phyloP scores from a whole-genome alignment of 1,140 invertebrate genomes.

The Bursaphelenchus mucronatus region DNA sequence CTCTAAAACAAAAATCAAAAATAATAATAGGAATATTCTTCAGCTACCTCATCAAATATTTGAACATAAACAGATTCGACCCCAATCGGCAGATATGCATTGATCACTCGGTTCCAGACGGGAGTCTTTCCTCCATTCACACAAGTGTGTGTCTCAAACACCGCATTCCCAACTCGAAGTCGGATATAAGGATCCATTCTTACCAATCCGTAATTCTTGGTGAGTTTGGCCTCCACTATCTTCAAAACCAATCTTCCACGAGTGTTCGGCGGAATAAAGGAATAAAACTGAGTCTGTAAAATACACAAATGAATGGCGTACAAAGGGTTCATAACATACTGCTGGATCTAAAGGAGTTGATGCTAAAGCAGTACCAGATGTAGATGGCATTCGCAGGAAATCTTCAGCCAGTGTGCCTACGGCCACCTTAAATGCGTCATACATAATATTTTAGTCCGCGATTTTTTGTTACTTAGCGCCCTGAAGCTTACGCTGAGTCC shows the following conservation, averaged over 20 bases:
- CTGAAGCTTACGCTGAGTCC: too few species aligned
- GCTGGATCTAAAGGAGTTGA: constrained; percentile 63
- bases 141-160: constrained; percentile 90
- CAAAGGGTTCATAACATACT: constrained; percentile 68
- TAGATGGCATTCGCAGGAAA: constrained; percentile 70
- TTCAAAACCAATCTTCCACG: constrained; percentile 72
- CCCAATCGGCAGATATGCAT: constrained; percentile 80
- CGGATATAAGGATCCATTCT: constrained; percentile 70
- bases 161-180: constrained; percentile 73
- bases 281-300: constrained; percentile 58
- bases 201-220: constrained; percentile 91
- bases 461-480: too few species aligned
- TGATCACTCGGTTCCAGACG: constrained; percentile 85
- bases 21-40: constrained; percentile 1
- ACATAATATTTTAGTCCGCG: too few species aligned
- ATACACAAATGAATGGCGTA: neutral
- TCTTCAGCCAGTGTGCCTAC: constrained; percentile 75
- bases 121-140: constrained; percentile 91
- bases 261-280: constrained; percentile 66
- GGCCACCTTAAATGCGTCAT: constrained; percentile 65
- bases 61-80: constrained; percentile 82
- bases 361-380: constrained; percentile 23
- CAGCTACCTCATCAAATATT: constrained; percentile 80
- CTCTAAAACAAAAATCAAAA: constrained; percentile 63
- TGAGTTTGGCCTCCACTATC: constrained; percentile 73